phyloP scores from a whole-genome alignment of 2,113 vertebrate species.

The Crypturellus undulatus region DNA sequence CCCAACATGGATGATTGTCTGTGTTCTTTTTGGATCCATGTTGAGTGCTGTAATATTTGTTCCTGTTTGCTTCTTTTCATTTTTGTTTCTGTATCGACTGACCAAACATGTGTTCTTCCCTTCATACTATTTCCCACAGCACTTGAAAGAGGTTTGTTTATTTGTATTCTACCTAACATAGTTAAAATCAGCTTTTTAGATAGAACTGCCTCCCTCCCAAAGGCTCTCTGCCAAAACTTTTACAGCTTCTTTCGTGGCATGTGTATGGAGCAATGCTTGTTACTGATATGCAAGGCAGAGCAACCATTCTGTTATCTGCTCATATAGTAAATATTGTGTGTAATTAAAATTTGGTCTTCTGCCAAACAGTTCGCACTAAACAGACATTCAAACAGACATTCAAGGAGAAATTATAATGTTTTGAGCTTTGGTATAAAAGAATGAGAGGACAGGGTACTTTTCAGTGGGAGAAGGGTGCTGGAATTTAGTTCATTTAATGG shows the following conservation, averaged over 20 bases:
- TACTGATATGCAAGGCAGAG: not conserved
- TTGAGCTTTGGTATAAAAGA: not conserved
- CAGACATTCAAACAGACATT: not conserved
- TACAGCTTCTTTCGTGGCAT: not conserved
- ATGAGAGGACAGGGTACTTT: not conserved
- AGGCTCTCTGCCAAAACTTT: not conserved
- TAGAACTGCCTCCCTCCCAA: not conserved
- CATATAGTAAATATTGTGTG: not conserved
- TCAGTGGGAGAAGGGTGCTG: not conserved
- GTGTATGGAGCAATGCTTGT: not conserved
- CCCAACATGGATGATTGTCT: constrained; percentile 59
- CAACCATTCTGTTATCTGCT: not conserved
- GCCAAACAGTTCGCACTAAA: not conserved
- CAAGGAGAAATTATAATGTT: not conserved
- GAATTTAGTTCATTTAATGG: not conserved
- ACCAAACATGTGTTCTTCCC: constrained; percentile 60
- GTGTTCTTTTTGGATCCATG: constrained; percentile 25
- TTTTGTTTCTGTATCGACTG: constrained; percentile 55
- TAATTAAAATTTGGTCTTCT: not conserved
- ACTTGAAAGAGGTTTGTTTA: constrained; percentile 81
- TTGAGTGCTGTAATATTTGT: not conserved
- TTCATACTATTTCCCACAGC: constrained; percentile 72
- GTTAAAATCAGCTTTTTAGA: not conserved
- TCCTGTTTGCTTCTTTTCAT: not conserved
- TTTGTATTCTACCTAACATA: not conserved